These are phyloP conservation scores for Girardinus metallicus DNA, from an alignment of 2,797 vertebrate species.

Conservation along the genomic window DNA sequence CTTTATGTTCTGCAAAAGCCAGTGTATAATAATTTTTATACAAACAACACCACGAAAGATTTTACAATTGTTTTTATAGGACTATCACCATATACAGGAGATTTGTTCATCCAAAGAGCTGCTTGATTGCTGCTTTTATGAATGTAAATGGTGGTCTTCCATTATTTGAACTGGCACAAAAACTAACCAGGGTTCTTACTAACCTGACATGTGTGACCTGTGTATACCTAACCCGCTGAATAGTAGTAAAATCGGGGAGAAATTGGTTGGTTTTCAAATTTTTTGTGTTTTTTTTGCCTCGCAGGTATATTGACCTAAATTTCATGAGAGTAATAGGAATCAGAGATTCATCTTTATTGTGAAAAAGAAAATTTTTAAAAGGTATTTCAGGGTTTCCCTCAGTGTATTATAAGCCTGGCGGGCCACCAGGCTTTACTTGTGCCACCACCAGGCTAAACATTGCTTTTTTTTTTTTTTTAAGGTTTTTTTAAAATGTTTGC, in stretches of 20 bases:
- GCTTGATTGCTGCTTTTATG: background rate
- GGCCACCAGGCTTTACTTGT: too few species aligned
- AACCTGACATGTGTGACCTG: background rate
- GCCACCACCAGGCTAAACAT: too few species aligned
- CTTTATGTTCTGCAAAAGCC: background rate
- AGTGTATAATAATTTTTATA: background rate
- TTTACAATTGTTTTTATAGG: too few species aligned
- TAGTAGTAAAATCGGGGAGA: background rate
- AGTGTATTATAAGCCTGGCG: too few species aligned
- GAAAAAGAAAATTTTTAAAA: background rate
- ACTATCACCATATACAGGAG: background rate
- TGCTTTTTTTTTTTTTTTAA: too few species aligned
- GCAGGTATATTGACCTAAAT: background rate
- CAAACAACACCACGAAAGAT: too few species aligned
- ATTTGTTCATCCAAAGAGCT: background rate
- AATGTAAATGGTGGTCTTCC: background rate
- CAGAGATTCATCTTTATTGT: background rate
- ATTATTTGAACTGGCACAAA: background rate
- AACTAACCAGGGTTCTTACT: background rate
- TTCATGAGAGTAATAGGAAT: background rate
- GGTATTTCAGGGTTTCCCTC: background rate
- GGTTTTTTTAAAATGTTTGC: too few species aligned
- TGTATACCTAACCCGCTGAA: background rate
- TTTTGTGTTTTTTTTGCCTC: background rate
- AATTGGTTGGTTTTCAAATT: background rate